Evolutionary conservation across 2,797 vertebrate genomes (phyloP).

Genomic region (Discoglossus pictus): DNA sequence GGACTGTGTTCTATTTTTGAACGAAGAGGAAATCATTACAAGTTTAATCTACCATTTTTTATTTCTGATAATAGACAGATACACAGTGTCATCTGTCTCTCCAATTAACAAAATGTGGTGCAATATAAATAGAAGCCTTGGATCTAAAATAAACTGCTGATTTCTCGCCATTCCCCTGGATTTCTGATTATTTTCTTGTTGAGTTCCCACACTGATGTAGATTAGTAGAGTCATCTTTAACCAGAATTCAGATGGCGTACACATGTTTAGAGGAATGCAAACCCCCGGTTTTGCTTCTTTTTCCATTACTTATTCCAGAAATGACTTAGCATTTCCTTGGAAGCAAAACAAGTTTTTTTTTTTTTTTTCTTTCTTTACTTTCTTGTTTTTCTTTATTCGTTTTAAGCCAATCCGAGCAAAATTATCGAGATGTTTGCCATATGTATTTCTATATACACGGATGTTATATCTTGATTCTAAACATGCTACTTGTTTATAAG

Average conservation of each 20-base stretch:
- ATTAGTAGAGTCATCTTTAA: constrained; percentile 25
- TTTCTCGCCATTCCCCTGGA: not conserved
- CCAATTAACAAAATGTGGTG: not conserved
- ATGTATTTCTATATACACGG: constrained; percentile 16
- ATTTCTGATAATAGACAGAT: not conserved
- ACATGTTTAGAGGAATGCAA: constrained; percentile 36
- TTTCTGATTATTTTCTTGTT: constrained; percentile 12
- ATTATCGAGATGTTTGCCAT: constrained; percentile 31
- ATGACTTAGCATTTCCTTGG: constrained; percentile 48
- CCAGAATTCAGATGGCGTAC: constrained; percentile 43
- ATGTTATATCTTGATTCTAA: not conserved
- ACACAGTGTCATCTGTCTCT: not conserved
- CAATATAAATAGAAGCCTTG: not conserved
- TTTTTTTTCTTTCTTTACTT: not conserved
- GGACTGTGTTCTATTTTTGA: too few species aligned
- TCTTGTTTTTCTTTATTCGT: too few species aligned
- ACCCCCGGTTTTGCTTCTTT: constrained; percentile 27
- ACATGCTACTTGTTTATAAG: not conserved
- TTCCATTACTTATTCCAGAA: constrained; percentile 40
- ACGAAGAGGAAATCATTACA: too few species aligned
- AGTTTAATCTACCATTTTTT: not conserved
- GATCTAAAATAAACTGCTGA: not conserved
- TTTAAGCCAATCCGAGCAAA: constrained; percentile 18
- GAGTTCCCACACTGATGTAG: constrained; percentile 38
- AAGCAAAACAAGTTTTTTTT: constrained; percentile 9